Evolutionary conservation across 1,140 invertebrate genomes (phyloP), one percentile per base, ranked within the genome.

Genomic region (Frieseomelitta varia): DNA sequence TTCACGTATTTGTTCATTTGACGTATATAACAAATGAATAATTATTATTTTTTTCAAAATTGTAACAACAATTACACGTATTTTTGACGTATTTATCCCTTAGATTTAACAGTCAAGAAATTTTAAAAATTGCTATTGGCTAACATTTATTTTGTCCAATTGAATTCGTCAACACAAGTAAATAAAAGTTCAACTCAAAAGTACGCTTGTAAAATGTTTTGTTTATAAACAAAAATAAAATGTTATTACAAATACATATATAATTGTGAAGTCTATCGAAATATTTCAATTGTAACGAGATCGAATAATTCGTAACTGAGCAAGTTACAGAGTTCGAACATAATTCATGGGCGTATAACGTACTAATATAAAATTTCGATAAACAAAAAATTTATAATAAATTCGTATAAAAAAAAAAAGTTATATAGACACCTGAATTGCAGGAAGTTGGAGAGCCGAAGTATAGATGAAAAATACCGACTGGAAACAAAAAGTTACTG

Each of bases 21-120:
- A 87, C 80, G 85, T 87, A 69, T 79, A 75, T 63, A 14, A 76
- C 39, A 83, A 82, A 75, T 75, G 82, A 30, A 65, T 76, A 63
- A n/a, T 27, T 21, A 53, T 53, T 55, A 19, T 69, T 47, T 71
- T 39, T 39, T 15, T 12, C 3, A 27, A 21, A 61, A 47, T 80
- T 68, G n/a, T 39, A 71, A 85, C 24, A 47, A 39, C 58, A 17
- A 17, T 58, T n/a, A 11, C 4, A 76, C 12, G 10, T 24, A 2
- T 30, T 30, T 27, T 30, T 73, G 30, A 73, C 12, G 11, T 14
- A 61, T 27, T 61, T n/a, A 61, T 19, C 61, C 61, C 24, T 6
- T 15, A 58, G 11, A 58, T 24, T 24, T 75, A 39, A 27, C 17
- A 4, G 8, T n/a, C 34, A 27, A n/a, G 0, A 12, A 27, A 76